Evolutionary conservation across 1,140 invertebrate species (phyloP), one percentile per base, ranked within the genome.

Genomic region (Pachypeltis micranthus): DNA sequence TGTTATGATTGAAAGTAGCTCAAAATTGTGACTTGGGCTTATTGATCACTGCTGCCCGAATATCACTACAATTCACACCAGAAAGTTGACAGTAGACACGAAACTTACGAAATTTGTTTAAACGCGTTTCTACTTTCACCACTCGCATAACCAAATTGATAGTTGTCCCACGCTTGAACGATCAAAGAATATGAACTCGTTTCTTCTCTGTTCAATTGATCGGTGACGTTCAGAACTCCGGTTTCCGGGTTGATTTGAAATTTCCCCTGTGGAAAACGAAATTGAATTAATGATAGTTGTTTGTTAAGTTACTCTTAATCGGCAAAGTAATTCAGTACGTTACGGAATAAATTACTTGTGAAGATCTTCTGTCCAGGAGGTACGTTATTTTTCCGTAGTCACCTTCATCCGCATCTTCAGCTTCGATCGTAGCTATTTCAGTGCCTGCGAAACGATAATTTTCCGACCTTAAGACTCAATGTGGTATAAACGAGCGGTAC

Each of bases 121-220:
- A 94, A 94, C 16, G 90, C 87, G 74, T 93, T 93, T 60, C 92
- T 79, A 69, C 90, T 93, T 72, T 95, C 91, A 2, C 90, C 90
- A 60, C 84, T 85, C n/a, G 86, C 80, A 71, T 90, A 92, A 10
- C 91, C 91, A 74, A 89, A 93, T 70, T 93, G 89, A 74, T 93
- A 94, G 75, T 95, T 95, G 72, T 96, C 93, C 88, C 90, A 93
- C 1, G 91, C 92, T 75, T 96, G 90, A 12, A 94, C 85, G 0
- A 95, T 86, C 10, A 96, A 75, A 63, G 86, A 83, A 72, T 92
- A 95, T 3, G 76, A 80, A 54, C 79, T 76, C 67, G 83, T 84
- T 0, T 83, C 80, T 76, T 96, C 91, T 67, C 93, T 79, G 72
- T 96, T 90, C n/a, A 96, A 71, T 44, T 74, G 75, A 68, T 91